A percentile compares a stretch with the other conserved stretches of the same genome.
Conservation (phyloP, 2,797 vertebrate species). For the Anniella stebbinsi region DNA sequence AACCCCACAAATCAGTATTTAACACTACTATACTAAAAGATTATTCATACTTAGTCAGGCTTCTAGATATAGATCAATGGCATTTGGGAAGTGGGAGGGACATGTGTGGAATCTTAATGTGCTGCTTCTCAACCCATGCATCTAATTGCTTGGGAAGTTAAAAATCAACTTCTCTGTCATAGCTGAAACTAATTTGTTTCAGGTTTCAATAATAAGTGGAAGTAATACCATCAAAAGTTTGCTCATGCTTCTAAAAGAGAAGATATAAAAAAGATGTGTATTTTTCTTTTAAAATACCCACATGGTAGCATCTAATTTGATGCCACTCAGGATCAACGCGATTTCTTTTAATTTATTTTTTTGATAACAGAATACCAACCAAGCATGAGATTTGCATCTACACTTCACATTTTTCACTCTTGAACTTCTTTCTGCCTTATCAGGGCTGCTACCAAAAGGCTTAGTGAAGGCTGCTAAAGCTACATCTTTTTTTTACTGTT, state of each 20-base stretch:
- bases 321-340: slow-evolving; percentile 59
- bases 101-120: slow-evolving; percentile 46
- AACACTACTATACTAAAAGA: slow-evolving; percentile 42
- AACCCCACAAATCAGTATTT: slow-evolving; percentile 55
- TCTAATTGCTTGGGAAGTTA: slow-evolving; percentile 50
- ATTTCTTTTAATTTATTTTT: slow-evolving; percentile 31
- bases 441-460: slow-evolving; percentile 64
- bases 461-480: slow-evolving; percentile 66
- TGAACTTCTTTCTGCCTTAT: slow-evolving; percentile 71
- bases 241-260: slow-evolving; percentile 22
- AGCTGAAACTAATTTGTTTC: slow-evolving; percentile 33
- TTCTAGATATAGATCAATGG: slow-evolving; percentile 34
- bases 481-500: slow-evolving; percentile 54
- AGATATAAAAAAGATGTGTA: slow-evolving; percentile 20
- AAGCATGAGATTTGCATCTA: slow-evolving; percentile 76
- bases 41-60: slow-evolving; percentile 31
- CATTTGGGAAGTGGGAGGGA: background rate
- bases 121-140: background rate
- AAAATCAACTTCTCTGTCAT: slow-evolving; percentile 15
- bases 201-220: slow-evolving; percentile 18
- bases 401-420: slow-evolving; percentile 70
- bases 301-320: slow-evolving; percentile 52
- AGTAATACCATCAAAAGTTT: slow-evolving; percentile 36
- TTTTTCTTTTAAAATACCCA: background rate
- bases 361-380: slow-evolving; percentile 68